Conservation (phyloP, 2,797 vertebrate species). For the Onychomys leucogaster region DNA sequence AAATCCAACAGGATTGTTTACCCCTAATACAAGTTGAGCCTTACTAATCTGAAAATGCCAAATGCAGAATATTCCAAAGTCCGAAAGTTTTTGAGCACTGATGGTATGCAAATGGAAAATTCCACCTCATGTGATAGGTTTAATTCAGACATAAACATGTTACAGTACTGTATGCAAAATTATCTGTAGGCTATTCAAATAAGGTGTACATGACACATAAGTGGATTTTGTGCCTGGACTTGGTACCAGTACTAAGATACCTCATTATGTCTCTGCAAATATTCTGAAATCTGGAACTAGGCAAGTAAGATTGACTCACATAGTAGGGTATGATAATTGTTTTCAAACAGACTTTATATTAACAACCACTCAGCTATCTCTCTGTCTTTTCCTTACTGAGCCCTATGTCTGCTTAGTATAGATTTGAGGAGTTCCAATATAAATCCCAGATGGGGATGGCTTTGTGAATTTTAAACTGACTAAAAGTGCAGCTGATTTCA, state of each 20-base stretch:
- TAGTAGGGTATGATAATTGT: not conserved
- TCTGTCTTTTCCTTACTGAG: not conserved
- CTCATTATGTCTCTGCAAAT: not conserved
- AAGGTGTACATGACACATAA: not conserved
- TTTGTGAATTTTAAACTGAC: not conserved
- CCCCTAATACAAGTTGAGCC: not conserved
- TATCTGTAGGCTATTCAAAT: not conserved
- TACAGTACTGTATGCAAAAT: not conserved
- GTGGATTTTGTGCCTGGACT: not conserved
- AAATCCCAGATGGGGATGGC: not conserved
- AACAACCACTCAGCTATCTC: not conserved
- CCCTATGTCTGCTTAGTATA: not conserved
- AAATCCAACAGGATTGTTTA: constrained; percentile 4
- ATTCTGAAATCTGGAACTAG: not conserved
- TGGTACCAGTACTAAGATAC: no score
- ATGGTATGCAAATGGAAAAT: not conserved
- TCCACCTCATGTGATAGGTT: not conserved
- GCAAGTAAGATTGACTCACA: not conserved
- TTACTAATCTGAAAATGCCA: not conserved
- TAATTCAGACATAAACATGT: not conserved
- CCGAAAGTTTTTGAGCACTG: not conserved
- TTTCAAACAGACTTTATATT: not conserved
- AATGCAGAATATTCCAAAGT: not conserved
- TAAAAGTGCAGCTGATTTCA: not conserved
- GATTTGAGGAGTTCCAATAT: not conserved